Evolutionary conservation across 2,888 invertebrate genomes (phyloP), one percentile per base, ranked within the genome.

Genomic region (Cephus pygmeus): DNA sequence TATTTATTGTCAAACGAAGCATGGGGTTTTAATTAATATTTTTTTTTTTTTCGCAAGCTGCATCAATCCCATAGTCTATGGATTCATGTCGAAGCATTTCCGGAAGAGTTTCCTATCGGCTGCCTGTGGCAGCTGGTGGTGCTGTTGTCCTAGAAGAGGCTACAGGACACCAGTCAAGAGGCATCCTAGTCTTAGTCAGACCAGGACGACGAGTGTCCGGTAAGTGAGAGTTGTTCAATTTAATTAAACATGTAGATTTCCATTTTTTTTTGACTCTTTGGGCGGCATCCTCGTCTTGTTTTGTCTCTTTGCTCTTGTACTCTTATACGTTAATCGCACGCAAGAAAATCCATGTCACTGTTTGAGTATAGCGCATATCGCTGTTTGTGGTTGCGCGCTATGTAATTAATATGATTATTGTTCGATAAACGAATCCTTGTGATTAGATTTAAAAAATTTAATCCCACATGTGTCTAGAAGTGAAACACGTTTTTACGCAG

Each of bases 41-140:
- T 40, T 2, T 36, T 30, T 40, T 33, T 69, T 75, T 71, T 23
- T 23, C 23, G 56, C 56, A 56, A 95, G 95, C 86, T 95, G 95
- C 89, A 93, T 95, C 83, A 95, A 95, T 90, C 96, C 96, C 6
- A 93, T 96, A 69, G 93, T 95, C 56, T 96, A 96, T 88, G 95
- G 95, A 35, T 96, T 96, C 90, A 95, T 96, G 94, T 95, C 95
- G 71, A 93, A 94, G 86, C 94, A 94, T 90, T 95, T 95, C 90
- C 92, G 95, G 4, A 93, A 93, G 82, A 93, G 93, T 82, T 93
- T 93, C 86, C 89, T 92, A 77, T 90, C 93, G 56, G 93, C 93
- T 0, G 90, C 93, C n/a, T 93, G 93, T 84, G 90, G 90, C 33
- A 87, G 87, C 4, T 90, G 88, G 83, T 88, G 89, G 86, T 83